Evolutionary conservation across 2,113 vertebrate genomes (phyloP), one percentile per base, ranked within the genome.

Genomic region (Cygnus buccinator): DNA sequence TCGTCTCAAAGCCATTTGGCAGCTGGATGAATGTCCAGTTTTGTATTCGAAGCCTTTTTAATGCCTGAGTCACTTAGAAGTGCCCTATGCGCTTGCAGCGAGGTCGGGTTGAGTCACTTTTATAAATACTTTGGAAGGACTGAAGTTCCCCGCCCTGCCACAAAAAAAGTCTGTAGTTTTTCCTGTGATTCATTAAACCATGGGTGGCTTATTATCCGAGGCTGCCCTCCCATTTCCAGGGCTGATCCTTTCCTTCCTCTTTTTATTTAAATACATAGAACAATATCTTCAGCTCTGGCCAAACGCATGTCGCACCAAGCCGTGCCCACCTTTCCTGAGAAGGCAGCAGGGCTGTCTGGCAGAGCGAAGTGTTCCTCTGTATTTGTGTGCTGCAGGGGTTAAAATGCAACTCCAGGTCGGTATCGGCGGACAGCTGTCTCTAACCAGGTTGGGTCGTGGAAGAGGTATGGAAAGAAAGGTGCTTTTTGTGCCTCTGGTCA

Each of bases 121-220:
- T 31, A 31, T 35, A 61, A 90, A 57, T 74, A 52, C 25, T 95
- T 94, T 21, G 82, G 87, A 93, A 73, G 43, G 59, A 66, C 41
- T 86, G 84, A 93, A 93, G 85, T 81, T 87, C 77, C 17, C 82
- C 75, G 59, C 62, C 61, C 59, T 46, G 70, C 61, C 21, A 48
- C 37, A 52, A 23, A 66, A 37, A 55, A 76, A 17, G 66, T 14
- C 80, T 50, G 19, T 73, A 41, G 71, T 65, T 89, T 95, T 98
- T 98, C 98, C 98, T 98, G 98, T 97, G 91, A 98, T 98, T 98
- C 97, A 97, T 93, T 80, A 80, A 97, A 82, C 71, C 84, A 48
- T 61, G 93, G 59, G 82, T 57, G 80, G 86, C 78, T 74, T 74
- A 43, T 96, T 96, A 93, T 95, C 84, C 93, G 74, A 92, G 90